Conservation (phyloP, 2,797 vertebrate species). For the Coreius guichenoti region DNA sequence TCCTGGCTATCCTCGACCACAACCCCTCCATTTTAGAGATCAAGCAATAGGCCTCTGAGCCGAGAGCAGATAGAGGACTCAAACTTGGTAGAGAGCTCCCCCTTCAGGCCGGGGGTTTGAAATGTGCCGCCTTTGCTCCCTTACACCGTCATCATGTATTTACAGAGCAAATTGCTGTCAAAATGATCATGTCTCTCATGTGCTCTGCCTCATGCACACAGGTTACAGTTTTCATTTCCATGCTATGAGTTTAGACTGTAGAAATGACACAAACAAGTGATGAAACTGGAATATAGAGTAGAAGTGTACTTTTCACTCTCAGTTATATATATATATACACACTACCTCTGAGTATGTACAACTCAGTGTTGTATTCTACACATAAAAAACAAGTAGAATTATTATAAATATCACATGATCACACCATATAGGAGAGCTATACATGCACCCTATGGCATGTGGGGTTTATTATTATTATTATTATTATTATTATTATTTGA, state of each 20-base stretch:
- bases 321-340: constrained; percentile 43
- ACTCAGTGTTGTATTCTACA: constrained; percentile 47
- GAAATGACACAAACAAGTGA: constrained; percentile 22
- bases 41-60: constrained; percentile 83
- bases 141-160: constrained; percentile 13
- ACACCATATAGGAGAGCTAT: not conserved
- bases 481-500: constrained; percentile 17
- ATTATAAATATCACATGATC: constrained; percentile 13
- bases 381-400: constrained; percentile 18
- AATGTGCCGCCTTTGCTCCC: constrained; percentile 27
- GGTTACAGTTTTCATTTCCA: constrained; percentile 3
- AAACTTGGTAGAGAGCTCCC: constrained; percentile 29
- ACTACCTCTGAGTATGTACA: constrained; percentile 46
- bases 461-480: constrained; percentile 22
- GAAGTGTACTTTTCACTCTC: constrained; percentile 32
- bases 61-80: constrained; percentile 26
- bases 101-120: constrained; percentile 48
- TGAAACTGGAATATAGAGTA: constrained; percentile 27
- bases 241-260: constrained; percentile 35
- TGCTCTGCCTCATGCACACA: constrained; percentile 2
- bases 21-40: constrained; percentile 98
- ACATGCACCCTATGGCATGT: constrained; percentile 16
- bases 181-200: constrained; percentile 21
- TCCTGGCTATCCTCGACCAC: constrained; percentile 95
- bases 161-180: constrained; percentile 49